phyloP scores from a whole-genome alignment of 2,113 vertebrate genomes.

The Elgaria multicarinata region DNA sequence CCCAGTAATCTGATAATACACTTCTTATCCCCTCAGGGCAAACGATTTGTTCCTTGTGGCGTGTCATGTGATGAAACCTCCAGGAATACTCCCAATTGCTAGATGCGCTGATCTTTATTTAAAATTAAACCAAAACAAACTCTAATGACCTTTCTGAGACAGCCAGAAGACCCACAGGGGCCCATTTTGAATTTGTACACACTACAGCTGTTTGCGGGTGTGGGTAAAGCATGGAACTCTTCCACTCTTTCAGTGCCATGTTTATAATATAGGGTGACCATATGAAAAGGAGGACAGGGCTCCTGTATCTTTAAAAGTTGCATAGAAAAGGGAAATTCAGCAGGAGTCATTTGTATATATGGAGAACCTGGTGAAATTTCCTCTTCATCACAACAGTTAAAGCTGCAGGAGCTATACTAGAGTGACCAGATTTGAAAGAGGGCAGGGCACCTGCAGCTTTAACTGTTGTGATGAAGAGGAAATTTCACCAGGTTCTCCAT shows the following conservation, averaged over 20 bases:
- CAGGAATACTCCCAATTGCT: neutral
- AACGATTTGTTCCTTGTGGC: neutral
- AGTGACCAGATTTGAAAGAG: too few species aligned
- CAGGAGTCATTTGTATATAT: too few species aligned
- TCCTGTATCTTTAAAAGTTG: too few species aligned
- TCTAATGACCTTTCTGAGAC: conserved; percentile 6
- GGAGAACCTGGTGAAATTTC: too few species aligned
- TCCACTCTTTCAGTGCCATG: neutral
- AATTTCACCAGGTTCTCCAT: too few species aligned
- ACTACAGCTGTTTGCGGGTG: neutral
- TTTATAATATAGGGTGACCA: too few species aligned
- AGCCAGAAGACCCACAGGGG: neutral
- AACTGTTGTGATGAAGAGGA: too few species aligned
- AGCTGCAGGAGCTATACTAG: too few species aligned
- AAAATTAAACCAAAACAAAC: conserved; percentile 16
- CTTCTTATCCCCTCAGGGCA: neutral
- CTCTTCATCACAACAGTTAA: too few species aligned
- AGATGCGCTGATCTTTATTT: neutral
- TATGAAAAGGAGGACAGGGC: too few species aligned
- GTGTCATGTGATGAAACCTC: conserved; percentile 1
- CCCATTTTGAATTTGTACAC: neutral
- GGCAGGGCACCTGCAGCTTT: too few species aligned
- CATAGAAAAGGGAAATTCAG: too few species aligned
- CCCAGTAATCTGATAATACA: neutral
- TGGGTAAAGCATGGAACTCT: neutral